phyloP scores from a whole-genome alignment of 2,888 invertebrate species.

The Drosophila conformis region DNA sequence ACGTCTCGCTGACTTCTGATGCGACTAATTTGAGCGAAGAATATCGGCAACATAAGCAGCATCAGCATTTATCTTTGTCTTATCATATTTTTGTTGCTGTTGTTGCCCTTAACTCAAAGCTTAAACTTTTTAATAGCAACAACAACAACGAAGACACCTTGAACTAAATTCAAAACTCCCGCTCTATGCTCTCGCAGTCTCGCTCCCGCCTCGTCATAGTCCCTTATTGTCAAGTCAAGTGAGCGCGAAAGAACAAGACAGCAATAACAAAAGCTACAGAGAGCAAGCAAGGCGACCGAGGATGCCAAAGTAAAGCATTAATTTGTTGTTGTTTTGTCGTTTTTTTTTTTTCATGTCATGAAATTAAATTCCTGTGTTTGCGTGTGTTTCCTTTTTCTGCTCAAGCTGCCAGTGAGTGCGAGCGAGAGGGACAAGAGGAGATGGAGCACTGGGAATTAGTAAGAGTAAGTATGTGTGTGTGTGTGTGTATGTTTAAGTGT shows the following conservation, averaged over 20 bases:
- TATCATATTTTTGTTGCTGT: conserved; percentile 22
- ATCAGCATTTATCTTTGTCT: background rate
- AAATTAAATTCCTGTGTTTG: conserved; percentile 50
- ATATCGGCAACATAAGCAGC: conserved; percentile 1
- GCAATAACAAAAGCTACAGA: conserved; percentile 15
- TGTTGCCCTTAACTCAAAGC: conserved; percentile 13
- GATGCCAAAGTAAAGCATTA: conserved; percentile 40
- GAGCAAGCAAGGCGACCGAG: background rate
- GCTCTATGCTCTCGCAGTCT: background rate
- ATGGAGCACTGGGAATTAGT: conserved; percentile 6
- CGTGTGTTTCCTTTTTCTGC: conserved; percentile 9
- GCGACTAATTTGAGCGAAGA: conserved; percentile 23
- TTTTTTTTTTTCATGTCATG: conserved; percentile 27
- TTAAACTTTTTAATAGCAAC: conserved; percentile 25
- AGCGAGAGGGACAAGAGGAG: conserved; percentile 5
- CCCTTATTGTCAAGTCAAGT: conserved; percentile 36
- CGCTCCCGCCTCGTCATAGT: background rate
- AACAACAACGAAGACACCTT: background rate
- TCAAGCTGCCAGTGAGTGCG: conserved; percentile 6
- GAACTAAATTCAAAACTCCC: conserved; percentile 1
- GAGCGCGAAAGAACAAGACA: conserved; percentile 15
- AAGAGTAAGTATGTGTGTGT: background rate
- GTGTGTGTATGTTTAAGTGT: background rate
- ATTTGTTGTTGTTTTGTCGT: conserved; percentile 30
- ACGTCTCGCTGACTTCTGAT: conserved; percentile 25